Evolutionary conservation across 2,113 vertebrate species (phyloP), one percentile per base, ranked within the genome.

Genomic region (Sylvietta virens): DNA sequence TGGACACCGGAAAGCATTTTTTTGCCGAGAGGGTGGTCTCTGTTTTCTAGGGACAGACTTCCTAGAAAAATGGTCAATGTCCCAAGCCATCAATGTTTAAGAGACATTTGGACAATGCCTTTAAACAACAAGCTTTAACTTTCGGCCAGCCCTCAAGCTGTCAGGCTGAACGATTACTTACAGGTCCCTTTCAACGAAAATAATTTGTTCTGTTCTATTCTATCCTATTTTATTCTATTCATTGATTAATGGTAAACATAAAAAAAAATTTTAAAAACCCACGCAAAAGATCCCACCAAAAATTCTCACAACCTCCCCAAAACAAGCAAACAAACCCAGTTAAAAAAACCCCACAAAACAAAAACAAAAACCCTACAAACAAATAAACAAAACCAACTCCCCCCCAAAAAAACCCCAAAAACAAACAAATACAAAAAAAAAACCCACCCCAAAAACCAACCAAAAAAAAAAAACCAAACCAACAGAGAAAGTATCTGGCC

Each of bases 81-180:
- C 37, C 45, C 37, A 56, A 15, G 19, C 16, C 33, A 6, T 28
- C 33, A 10, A 10, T 27, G 16, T 48, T 67, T 30, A n/a, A 37
- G 13, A 76, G 8, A 17, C 21, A 14, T 53, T 76, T 76, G 67
- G n/a, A 30, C 11, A 40, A 13, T 27, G 24, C 5, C 20, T 30
- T 47, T 39, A 62, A 62, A 16, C 19, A 58, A 31, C 23, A 4
- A 35, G 12, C 15, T 69, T 67, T 57, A 45, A 27, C 39, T 81
- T 48, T 15, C 1, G 12, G 13, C 45, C 47, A 67, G 39, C 10
- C 35, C 28, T 44, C 20, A 71, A 61, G 3, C 4, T 0, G 0
- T 69, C 39, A 50, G 11, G 35, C 15, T 30, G 35, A 53, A 13
- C 4, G 3, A 22, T 56, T 6, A 0, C 8, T 54, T 47, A 3